These are phyloP conservation scores for Mormyrus hasselquistii DNA, from an alignment of 2,797 vertebrate genomes.

Conservation along the genomic window DNA sequence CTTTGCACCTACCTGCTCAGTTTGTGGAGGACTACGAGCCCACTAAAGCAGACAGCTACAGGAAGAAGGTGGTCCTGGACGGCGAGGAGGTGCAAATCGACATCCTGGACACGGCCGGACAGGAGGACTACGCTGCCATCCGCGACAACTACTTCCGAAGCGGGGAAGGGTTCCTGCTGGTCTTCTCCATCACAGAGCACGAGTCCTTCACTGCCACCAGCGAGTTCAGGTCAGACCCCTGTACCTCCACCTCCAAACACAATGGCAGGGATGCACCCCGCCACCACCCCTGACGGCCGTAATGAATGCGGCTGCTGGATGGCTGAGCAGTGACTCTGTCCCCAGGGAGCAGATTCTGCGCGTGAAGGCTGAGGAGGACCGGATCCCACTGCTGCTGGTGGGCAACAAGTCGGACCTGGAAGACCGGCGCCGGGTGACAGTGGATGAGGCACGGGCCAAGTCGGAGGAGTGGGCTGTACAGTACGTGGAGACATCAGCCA, in stretches of 20 bases:
- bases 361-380: conserved; percentile 94
- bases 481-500: conserved; percentile 94
- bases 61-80: conserved; percentile 96
- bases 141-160: conserved; percentile 98
- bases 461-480: conserved; percentile 91
- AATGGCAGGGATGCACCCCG: not conserved
- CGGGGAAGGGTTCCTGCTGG: conserved; percentile 91
- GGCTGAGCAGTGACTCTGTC: not conserved
- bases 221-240: conserved; percentile 77
- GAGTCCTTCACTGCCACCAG: conserved; percentile 91
- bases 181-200: conserved; percentile 94
- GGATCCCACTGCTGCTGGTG: conserved; percentile 88
- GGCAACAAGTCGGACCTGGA: conserved; percentile 97
- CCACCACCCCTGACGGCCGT: not conserved
- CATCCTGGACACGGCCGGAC: conserved; percentile 95
- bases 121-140: conserved; percentile 98
- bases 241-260: not conserved
- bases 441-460: conserved; percentile 83
- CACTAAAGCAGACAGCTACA: conserved; percentile 97
- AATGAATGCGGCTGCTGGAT: not conserved
- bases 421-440: conserved; percentile 85
- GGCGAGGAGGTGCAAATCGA: conserved; percentile 98
- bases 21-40: conserved; percentile 99
- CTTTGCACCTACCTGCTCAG: conserved; percentile 46
- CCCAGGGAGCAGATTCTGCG: conserved; percentile 92